Percentiles rank a stretch among this genome's conserved stretches.
Evolutionary conservation across 1,140 invertebrate species (phyloP).

Genomic region (Ditylenchus dipsaci): DNA sequence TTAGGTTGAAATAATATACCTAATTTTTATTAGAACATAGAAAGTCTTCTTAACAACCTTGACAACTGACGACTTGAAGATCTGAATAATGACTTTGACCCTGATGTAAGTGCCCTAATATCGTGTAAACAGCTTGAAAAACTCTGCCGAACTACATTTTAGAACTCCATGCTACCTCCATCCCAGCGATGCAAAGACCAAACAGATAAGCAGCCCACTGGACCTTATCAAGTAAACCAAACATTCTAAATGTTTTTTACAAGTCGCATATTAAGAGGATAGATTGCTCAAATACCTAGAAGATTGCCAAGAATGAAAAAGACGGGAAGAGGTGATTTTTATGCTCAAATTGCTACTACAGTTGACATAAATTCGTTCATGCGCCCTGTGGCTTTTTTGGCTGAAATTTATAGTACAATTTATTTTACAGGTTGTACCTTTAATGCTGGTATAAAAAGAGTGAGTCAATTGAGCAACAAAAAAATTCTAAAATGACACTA

Average conservation of each 20-base stretch:
- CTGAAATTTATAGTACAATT: too few relatives aligned
- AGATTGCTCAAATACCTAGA: constrained; percentile 95
- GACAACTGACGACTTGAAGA: constrained; percentile 90
- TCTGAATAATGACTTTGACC: constrained; percentile 95
- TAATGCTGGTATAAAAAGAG: constrained; percentile 78
- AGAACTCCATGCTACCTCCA: constrained; percentile 94
- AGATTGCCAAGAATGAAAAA: constrained; percentile 88
- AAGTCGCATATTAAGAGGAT: constrained; percentile 65
- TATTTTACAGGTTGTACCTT: constrained; percentile 70
- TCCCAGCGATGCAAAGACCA: constrained; percentile 89
- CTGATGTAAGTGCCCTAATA: constrained; percentile 75
- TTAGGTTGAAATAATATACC: too few relatives aligned
- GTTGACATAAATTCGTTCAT: too few relatives aligned
- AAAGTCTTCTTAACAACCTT: constrained; percentile 85
- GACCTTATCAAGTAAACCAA: constrained; percentile 72
- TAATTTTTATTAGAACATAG: constrained; percentile 69
- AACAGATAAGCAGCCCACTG: constrained; percentile 87
- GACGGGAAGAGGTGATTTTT: constrained; percentile 77
- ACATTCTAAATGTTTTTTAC: too few relatives aligned
- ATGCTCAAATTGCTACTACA: too few relatives aligned
- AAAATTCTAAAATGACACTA: constrained; percentile 79
- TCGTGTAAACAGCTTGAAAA: background rate
- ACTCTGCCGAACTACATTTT: constrained; percentile 26
- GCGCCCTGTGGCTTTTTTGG: too few relatives aligned
- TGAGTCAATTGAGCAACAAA: too few relatives aligned